Base-by-base conservation (phyloP, 2,888 invertebrate genomes). In the Serripes groenlandicus region DNA sequence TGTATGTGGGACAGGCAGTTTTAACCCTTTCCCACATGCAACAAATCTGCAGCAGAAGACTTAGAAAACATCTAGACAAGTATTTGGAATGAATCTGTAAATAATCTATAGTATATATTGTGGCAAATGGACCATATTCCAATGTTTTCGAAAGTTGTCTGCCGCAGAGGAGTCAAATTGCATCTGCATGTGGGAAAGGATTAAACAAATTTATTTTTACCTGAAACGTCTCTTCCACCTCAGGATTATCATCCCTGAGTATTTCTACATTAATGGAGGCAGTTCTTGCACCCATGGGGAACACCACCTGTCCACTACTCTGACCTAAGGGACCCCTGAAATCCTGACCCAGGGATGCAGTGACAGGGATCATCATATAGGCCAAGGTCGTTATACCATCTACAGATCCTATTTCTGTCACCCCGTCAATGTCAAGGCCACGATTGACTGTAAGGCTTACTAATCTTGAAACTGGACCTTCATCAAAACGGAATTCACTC, bases 221-320 rank as follows among this genome's bases (percentile, higher is more conserved):
- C 83, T 86, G 80, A 69, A 91, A 92, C 1, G 75, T 78, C 82
- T 94, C 93, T 23, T 91, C 91, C 28, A 88, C 72, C 77, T 94
- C 94, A 42, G 93, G 92, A 37, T 82, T 28, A 5, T 49, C 58
- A 82, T 94, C 94, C 75, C 93, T 90, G 32, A 91, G 75, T 73
- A 94, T 92, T 21, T 87, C 56, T 30, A 94, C 81, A n/a, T 75
- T 75, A 28, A 94, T 85, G 35, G 70, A 81, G 1, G 88, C 86
- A 32, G 74, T 62, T 5, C 90, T 91, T 58, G 88, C 85, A 2
- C 91, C 89, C 23, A 88, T 70, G 35, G 60, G 81, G 77, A 94
- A 94, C 21, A 83, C 85, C 5, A 94, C 70, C 52, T 87, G 90
- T 15, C 92, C 91, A 73, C 91, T 91, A 23, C 62, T 74, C 73